These are phyloP conservation scores for Zelostemma sp. DNA, from an alignment of 1,140 invertebrate genomes.

Conservation along the genomic window DNA sequence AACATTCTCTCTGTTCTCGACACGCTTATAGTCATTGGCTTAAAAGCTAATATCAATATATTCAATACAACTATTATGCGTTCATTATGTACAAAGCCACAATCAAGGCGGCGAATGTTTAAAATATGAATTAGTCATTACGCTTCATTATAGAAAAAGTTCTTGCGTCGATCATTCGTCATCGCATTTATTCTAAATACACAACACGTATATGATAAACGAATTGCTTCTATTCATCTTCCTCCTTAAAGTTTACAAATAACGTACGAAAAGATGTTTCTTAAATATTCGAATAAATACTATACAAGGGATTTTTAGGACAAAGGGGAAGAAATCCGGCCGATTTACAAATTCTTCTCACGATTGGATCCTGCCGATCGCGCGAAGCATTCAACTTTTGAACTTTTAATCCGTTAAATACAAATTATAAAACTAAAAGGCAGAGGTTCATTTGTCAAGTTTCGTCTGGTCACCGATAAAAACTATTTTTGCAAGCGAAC, in stretches of 20 bases:
- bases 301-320: conserved; percentile 46
- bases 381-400: conserved; percentile 21
- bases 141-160: background rate
- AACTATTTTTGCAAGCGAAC: conserved; percentile 12
- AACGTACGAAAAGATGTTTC: conserved; percentile 44
- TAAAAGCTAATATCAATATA: conserved; percentile 4
- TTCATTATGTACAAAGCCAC: conserved; percentile 1
- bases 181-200: background rate
- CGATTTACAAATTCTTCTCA: conserved; percentile 26
- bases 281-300: conserved; percentile 63
- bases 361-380: conserved; percentile 65
- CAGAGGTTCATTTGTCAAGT: too few relatives aligned
- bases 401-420: conserved; percentile 14
- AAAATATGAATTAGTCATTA: conserved; percentile 2
- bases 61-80: conserved; percentile 2
- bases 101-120: background rate
- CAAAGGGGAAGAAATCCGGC: conserved; percentile 19
- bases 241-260: conserved; percentile 33
- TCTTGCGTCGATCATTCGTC: background rate
- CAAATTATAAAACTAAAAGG: conserved; percentile 11
- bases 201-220: conserved; percentile 15
- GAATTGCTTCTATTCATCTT: conserved; percentile 17
- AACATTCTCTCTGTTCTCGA: background rate
- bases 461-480: too few relatives aligned
- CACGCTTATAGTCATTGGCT: conserved; percentile 1